Evolutionary conservation across 2,797 vertebrate genomes (phyloP).

Genomic region (Petrocephalus schoutedeni): DNA sequence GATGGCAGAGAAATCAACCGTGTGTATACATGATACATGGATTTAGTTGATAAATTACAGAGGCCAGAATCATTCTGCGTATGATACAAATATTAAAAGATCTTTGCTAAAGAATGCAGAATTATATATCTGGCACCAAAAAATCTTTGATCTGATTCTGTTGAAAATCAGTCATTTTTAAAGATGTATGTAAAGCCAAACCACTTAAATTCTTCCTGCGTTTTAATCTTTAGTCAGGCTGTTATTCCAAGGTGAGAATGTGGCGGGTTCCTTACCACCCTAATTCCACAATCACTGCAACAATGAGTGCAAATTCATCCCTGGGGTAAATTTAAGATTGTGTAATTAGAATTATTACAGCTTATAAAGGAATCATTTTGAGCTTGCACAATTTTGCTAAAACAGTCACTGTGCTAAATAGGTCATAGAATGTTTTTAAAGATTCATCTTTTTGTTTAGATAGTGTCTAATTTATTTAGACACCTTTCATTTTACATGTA

Average conservation of each 20-base stretch:
- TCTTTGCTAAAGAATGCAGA: not conserved
- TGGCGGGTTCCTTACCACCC: constrained; percentile 63
- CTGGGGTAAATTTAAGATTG: constrained; percentile 64
- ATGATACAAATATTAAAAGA: not conserved
- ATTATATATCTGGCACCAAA: not conserved
- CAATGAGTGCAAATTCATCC: constrained; percentile 64
- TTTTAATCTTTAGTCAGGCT: constrained; percentile 13
- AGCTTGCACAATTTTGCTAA: constrained; percentile 62
- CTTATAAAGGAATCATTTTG: constrained; percentile 63
- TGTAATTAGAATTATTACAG: constrained; percentile 72
- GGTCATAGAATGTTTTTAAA: constrained; percentile 57
- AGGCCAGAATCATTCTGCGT: not conserved
- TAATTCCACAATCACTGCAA: constrained; percentile 53
- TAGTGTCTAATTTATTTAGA: constrained; percentile 35
- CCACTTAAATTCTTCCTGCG: not conserved
- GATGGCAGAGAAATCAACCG: not conserved
- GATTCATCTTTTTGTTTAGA: constrained; percentile 38
- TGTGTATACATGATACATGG: not conserved
- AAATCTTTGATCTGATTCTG: not conserved
- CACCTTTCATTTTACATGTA: constrained; percentile 40
- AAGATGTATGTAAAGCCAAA: not conserved
- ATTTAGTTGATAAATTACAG: not conserved
- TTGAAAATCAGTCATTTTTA: not conserved
- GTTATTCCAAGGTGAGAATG: constrained; percentile 40
- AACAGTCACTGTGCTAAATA: constrained; percentile 64